Conservation (phyloP, 1,140 invertebrate species). For the Platorchestia sp. region DNA sequence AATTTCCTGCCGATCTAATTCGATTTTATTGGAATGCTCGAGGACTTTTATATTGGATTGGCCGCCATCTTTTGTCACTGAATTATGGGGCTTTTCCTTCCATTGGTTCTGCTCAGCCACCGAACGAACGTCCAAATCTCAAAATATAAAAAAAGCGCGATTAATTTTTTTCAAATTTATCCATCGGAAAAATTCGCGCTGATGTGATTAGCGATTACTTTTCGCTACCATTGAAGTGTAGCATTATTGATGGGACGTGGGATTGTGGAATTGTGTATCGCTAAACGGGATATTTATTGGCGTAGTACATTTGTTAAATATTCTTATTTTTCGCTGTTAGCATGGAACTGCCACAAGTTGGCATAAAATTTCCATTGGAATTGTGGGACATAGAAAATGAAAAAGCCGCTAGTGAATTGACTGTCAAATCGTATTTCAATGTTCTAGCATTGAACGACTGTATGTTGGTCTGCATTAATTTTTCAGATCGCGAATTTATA, state of each 20-base stretch:
- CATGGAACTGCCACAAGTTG: not conserved
- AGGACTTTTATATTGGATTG: constrained; percentile 54
- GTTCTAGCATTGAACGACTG: too few species aligned
- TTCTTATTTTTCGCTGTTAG: not conserved
- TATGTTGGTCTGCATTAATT: too few species aligned
- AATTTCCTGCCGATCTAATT: constrained; percentile 48
- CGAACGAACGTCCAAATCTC: not conserved
- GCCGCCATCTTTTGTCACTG: constrained; percentile 24
- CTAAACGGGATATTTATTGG: not conserved
- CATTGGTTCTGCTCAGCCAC: constrained; percentile 4
- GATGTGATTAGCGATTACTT: not conserved
- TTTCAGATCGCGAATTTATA: too few species aligned
- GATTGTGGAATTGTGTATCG: not conserved
- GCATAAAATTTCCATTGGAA: not conserved
- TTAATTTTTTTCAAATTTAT: not conserved
- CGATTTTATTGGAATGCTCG: constrained; percentile 55
- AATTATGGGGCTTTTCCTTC: constrained; percentile 18
- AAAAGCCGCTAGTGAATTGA: too few species aligned
- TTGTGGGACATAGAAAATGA: not conserved
- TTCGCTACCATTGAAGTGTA: not conserved
- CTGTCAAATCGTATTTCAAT: too few species aligned
- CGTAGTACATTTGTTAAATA: not conserved
- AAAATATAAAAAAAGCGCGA: not conserved
- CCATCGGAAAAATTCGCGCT: not conserved
- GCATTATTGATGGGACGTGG: not conserved